These are phyloP conservation scores for Holotrichia oblita DNA, from an alignment of 1,140 invertebrate genomes.

Conservation along the genomic window DNA sequence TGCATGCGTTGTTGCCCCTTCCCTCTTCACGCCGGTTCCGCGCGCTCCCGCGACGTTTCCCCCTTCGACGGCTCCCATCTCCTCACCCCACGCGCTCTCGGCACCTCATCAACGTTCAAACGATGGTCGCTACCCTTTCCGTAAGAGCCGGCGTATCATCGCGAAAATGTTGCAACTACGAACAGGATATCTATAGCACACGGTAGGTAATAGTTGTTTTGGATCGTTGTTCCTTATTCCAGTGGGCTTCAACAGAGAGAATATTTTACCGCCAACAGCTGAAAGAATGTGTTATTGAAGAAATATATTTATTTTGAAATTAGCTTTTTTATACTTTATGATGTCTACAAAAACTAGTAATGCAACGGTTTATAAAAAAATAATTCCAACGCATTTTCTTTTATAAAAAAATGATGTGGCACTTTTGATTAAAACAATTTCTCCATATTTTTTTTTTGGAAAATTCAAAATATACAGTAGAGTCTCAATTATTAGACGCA, in stretches of 20 bases:
- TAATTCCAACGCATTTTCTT: too few relatives aligned
- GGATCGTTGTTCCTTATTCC: not conserved
- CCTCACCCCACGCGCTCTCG: not conserved
- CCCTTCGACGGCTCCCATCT: not conserved
- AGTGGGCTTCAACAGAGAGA: not conserved
- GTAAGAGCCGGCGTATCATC: slow-evolving; percentile 19
- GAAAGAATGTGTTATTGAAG: too few relatives aligned
- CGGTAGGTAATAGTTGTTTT: slow-evolving; percentile 3
- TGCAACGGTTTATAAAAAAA: too few relatives aligned
- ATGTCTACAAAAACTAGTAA: too few relatives aligned
- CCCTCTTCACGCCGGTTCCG: slow-evolving; percentile 37
- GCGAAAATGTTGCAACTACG: not conserved
- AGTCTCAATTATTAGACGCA: too few relatives aligned
- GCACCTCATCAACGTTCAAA: not conserved
- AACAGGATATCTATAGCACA: slow-evolving; percentile 5
- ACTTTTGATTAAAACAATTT: too few relatives aligned
- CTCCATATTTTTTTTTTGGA: too few relatives aligned
- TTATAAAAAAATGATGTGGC: too few relatives aligned
- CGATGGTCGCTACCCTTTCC: not conserved
- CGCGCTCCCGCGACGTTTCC: slow-evolving; percentile 36
- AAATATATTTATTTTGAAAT: too few relatives aligned
- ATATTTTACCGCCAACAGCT: too few relatives aligned
- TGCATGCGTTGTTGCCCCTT: slow-evolving; percentile 23
- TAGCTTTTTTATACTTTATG: too few relatives aligned
- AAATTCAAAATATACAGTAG: too few relatives aligned